A percentile compares a stretch with the other conserved stretches of the same genome.
These are phyloP conservation scores for Cotesia vestalis DNA, from an alignment of 1,140 invertebrate genomes.

Conservation along the genomic window DNA sequence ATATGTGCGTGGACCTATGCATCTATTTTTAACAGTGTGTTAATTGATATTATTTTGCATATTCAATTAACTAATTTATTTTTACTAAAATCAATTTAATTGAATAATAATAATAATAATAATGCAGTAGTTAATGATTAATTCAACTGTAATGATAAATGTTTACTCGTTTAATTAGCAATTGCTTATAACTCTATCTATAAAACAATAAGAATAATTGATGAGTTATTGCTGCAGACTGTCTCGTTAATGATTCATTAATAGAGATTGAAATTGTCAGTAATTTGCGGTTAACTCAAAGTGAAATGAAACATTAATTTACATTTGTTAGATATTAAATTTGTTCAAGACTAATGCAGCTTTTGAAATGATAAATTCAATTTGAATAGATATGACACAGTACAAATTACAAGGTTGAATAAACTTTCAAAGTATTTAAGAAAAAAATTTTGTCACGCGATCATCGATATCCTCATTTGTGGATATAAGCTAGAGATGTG, in stretches of 20 bases:
- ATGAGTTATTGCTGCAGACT: neutral
- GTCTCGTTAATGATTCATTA: conserved; percentile 8
- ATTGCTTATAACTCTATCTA: neutral
- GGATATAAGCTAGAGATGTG: neutral
- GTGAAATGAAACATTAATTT: neutral
- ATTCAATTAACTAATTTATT: too few relatives aligned
- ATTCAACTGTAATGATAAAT: too few relatives aligned
- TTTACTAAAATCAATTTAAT: too few relatives aligned
- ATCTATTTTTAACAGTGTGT: too few relatives aligned
- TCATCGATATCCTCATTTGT: neutral
- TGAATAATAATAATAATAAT: too few relatives aligned
- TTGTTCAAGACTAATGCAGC: too few relatives aligned
- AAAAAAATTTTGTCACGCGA: neutral
- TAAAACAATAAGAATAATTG: neutral
- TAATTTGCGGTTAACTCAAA: neutral
- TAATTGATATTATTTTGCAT: too few relatives aligned
- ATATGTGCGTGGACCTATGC: too few relatives aligned
- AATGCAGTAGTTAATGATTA: too few relatives aligned
- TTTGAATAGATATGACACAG: neutral
- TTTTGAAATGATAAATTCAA: too few relatives aligned
- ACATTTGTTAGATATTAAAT: too few relatives aligned
- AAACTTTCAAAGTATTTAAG: neutral
- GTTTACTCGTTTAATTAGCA: neutral
- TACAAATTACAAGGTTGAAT: neutral
- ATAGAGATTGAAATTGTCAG: neutral